Percentiles rank a stretch among this genome's conserved stretches.
Evolutionary conservation across 2,888 invertebrate species (phyloP).

Genomic region (Lithosia quadra): DNA sequence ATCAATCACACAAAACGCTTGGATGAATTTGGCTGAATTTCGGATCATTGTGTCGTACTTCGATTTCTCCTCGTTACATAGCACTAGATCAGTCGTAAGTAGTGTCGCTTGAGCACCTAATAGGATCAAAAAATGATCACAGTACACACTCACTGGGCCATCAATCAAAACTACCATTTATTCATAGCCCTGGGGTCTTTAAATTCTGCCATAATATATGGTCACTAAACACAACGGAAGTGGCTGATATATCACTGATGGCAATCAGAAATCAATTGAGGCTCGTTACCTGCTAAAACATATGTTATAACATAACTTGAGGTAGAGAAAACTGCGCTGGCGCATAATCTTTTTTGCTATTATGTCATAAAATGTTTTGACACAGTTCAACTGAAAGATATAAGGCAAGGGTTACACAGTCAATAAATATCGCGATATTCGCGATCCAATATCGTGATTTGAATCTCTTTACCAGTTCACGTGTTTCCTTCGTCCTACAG

Average conservation of each 20-base stretch:
- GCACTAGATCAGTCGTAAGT: neutral
- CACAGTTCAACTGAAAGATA: neutral
- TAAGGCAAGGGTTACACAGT: neutral
- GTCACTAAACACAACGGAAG: neutral
- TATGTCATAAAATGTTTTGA: neutral
- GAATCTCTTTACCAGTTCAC: too few species aligned
- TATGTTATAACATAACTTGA: neutral
- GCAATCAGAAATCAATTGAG: conserved; percentile 12
- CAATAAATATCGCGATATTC: neutral
- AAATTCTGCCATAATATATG: neutral
- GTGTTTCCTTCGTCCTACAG: too few species aligned
- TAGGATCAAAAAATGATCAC: neutral
- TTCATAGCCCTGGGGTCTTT: neutral
- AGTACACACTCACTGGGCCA: neutral
- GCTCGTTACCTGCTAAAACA: conserved; percentile 10
- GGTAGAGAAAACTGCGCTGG: neutral
- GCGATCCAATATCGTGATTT: neutral
- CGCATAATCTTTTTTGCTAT: neutral
- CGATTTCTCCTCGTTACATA: neutral
- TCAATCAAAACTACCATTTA: conserved; percentile 7
- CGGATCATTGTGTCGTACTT: neutral
- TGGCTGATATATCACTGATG: neutral
- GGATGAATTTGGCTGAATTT: neutral
- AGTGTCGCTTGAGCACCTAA: neutral
- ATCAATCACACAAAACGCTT: neutral